phyloP scores from a whole-genome alignment of 2,888 invertebrate genomes.

The Acheta domesticus region DNA sequence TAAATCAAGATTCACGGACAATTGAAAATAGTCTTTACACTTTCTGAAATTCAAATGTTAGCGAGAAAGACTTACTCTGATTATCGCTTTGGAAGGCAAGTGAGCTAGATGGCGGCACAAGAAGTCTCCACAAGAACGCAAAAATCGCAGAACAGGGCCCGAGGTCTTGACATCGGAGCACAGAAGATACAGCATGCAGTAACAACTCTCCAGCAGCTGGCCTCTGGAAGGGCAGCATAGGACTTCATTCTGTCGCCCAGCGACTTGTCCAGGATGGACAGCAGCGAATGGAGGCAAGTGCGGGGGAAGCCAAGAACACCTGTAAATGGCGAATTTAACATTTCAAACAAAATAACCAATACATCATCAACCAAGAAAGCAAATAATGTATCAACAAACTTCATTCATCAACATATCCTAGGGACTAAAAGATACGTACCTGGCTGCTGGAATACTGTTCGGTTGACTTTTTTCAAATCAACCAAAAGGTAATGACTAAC shows the following conservation, averaged over 20 bases:
- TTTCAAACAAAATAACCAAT: not conserved
- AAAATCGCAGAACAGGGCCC: conserved; percentile 67
- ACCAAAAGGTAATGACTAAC: conserved; percentile 85
- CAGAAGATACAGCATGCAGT: conserved; percentile 72
- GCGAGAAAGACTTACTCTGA: not conserved
- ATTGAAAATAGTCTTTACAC: too few relatives aligned
- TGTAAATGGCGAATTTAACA: conserved; percentile 31
- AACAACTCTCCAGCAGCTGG: conserved; percentile 65
- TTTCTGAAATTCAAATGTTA: too few relatives aligned
- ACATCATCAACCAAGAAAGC: too few relatives aligned
- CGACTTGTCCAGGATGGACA: conserved; percentile 66
- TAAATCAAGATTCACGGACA: too few relatives aligned
- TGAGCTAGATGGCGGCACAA: conserved; percentile 66
- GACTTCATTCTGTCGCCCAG: conserved; percentile 50
- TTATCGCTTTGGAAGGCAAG: conserved; percentile 18
- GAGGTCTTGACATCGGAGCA: conserved; percentile 75
- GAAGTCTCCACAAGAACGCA: conserved; percentile 72
- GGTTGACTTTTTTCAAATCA: conserved; percentile 69
- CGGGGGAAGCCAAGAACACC: conserved; percentile 64
- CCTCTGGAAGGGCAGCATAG: conserved; percentile 38
- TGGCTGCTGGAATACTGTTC: conserved; percentile 75
- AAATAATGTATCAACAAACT: too few relatives aligned
- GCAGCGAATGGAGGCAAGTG: conserved; percentile 73
- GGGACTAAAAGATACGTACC: conserved; percentile 47
- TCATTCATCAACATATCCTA: too few relatives aligned